Conservation (phyloP, 2,113 vertebrate genomes). For the Pollimyrus isidori region DNA sequence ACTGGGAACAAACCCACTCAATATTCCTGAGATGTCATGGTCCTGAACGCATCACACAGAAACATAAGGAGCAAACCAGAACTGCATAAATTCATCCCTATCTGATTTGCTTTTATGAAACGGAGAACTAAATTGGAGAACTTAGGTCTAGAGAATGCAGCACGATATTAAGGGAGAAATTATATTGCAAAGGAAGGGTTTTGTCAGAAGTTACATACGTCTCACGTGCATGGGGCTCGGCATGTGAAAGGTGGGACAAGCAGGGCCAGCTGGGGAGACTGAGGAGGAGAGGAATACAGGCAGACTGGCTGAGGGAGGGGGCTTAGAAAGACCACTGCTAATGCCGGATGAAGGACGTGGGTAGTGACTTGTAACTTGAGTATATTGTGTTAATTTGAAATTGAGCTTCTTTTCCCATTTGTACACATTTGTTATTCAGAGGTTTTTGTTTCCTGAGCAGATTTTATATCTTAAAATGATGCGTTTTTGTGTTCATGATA, state of each 20-base stretch:
- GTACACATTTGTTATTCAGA: neutral
- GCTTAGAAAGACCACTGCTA: neutral
- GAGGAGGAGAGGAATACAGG: neutral
- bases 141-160: neutral
- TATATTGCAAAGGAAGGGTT: neutral
- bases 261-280: neutral
- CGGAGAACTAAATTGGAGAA: neutral
- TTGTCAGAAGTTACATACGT: neutral
- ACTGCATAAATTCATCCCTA: neutral
- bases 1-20: neutral
- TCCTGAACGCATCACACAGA: neutral
- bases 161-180: neutral
- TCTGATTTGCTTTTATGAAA: neutral
- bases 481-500: no score
- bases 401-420: neutral
- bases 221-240: no score
- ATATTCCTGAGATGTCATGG: neutral
- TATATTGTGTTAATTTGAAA: neutral
- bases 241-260: no score
- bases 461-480: no score
- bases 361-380: neutral
- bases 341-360: neutral
- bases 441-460: no score
- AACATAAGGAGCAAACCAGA: neutral
- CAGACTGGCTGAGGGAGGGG: neutral